Base-by-base conservation (phyloP, 2,113 vertebrate species). In the Colossoma macropomum region DNA sequence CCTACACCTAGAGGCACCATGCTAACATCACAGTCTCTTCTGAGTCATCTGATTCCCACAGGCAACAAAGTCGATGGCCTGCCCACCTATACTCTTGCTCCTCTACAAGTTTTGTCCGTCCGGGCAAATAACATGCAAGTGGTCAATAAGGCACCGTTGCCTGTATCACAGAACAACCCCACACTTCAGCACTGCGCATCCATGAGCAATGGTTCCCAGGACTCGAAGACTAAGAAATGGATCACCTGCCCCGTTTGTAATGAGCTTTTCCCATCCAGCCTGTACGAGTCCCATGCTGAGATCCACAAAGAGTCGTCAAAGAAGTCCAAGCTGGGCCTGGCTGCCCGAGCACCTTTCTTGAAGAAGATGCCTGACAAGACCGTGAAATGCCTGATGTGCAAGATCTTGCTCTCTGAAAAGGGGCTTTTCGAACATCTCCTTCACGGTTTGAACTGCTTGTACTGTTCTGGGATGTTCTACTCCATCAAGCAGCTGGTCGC, bases 51-150 rank as follows among this genome's bases (percentile, higher is more conserved):
- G 79, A 96, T 99, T 76, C 97, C 97, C 0, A 99, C 97, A 0
- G 97, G 96, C 30, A 98, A 97, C 76, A 96, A 94, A 79, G 95
- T 99, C 30, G 98, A 99, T 0, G 97, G 98, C n/a, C 94, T 98
- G 85, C 97, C 97, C 2, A 97, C 95, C 0, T 99, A 98, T 86
- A 99, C 97, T 0, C 95, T 99, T 13, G 95, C 97, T 0, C 97
- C 98, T 0, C 89, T 99, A 65, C 96, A 97, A 0, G 93, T 96
- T 5, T 73, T 97, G 89, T 96, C 96, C 0, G 89, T 95, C 34
- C 71, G 95, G 28, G 63, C 94, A 0, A 88, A 91, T 15, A 89
- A 93, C 0, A 81, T 89, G 1, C 89, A 95, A 0, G 89, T 92
- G 0, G 90, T 93, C 4, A 50, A 70, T 54, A 88, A 95, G 0